Percentiles rank a stretch among this genome's conserved stretches.
These are phyloP conservation scores for Habropoda laboriosa DNA, from an alignment of 1,140 invertebrate genomes.

Conservation along the genomic window DNA sequence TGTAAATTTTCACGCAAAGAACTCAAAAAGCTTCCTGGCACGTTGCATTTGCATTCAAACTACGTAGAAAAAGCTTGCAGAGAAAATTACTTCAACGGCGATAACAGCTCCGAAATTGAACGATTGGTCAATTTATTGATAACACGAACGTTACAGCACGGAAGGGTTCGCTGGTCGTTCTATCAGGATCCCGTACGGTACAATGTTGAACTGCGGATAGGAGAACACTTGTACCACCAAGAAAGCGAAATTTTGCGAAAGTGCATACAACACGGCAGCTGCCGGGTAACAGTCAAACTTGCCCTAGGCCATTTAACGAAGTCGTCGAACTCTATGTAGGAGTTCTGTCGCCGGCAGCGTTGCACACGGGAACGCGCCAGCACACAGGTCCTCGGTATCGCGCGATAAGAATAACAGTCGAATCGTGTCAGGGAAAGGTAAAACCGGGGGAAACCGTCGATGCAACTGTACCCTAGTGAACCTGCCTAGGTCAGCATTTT, in stretches of 20 bases:
- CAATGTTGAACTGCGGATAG: no score
- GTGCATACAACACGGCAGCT: slow-evolving; percentile 40
- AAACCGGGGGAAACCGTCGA: slow-evolving; percentile 61
- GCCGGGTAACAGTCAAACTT: slow-evolving; percentile 56
- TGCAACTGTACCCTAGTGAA: slow-evolving; percentile 25
- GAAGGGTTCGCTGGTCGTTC: neutral
- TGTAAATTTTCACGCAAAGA: no score
- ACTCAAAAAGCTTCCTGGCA: no score
- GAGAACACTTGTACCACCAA: neutral
- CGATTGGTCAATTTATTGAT: slow-evolving; percentile 1
- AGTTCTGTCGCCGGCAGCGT: slow-evolving; percentile 48
- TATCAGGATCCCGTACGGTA: neutral
- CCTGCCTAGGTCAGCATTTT: neutral
- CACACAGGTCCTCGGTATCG: slow-evolving; percentile 20
- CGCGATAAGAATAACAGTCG: slow-evolving; percentile 60
- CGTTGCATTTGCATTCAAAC: neutral
- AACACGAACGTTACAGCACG: neutral
- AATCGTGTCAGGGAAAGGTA: slow-evolving; percentile 46
- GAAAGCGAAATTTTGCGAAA: slow-evolving; percentile 64
- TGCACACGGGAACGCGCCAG: slow-evolving; percentile 14
- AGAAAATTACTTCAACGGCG: neutral
- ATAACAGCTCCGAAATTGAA: neutral
- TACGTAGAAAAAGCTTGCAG: neutral
- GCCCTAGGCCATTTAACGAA: slow-evolving; percentile 55
- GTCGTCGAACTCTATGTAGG: slow-evolving; percentile 56